Evolutionary conservation across 2,113 vertebrate genomes (phyloP).

Genomic region (Anarrhichthys ocellatus): DNA sequence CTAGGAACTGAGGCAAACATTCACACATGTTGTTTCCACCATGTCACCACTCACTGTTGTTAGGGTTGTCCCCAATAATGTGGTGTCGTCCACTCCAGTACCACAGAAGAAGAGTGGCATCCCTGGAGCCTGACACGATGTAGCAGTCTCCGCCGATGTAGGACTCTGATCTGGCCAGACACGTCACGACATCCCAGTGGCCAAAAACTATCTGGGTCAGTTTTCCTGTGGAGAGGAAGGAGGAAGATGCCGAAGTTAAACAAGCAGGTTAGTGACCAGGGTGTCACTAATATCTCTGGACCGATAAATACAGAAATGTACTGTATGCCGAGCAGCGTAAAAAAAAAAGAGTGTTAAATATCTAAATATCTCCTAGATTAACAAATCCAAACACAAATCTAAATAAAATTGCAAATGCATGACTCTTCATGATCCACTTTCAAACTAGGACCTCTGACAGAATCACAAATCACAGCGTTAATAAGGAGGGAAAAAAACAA

Average conservation of each 20-base stretch:
- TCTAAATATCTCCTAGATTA: not conserved
- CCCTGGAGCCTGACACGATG: conserved; percentile 97
- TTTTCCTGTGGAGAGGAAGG: conserved; percentile 81
- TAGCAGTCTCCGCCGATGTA: conserved; percentile 99
- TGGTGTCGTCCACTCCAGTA: conserved; percentile 99
- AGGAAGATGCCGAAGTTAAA: conserved; percentile 5
- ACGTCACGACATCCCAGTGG: conserved; percentile 99
- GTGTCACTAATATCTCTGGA: not conserved
- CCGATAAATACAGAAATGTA: not conserved
- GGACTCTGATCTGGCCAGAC: conserved; percentile 95
- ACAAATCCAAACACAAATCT: not conserved
- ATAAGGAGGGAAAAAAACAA: not conserved
- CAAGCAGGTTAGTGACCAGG: not conserved
- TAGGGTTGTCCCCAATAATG: conserved; percentile 99
- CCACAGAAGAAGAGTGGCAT: conserved; percentile 96
- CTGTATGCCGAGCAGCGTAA: not conserved
- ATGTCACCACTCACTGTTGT: conserved; percentile 91
- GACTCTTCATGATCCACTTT: not conserved
- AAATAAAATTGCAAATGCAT: conserved; percentile 11
- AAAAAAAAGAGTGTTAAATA: not conserved
- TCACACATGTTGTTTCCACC: not conserved
- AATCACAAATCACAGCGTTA: not conserved
- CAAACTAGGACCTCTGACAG: conserved; percentile 1
- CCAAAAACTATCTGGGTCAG: conserved; percentile 99
- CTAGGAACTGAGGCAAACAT: not conserved